A percentile compares a stretch with the other conserved stretches of the same genome.
These are phyloP conservation scores for Pangasius djambal DNA, from an alignment of 2,797 vertebrate species.

Conservation along the genomic window DNA sequence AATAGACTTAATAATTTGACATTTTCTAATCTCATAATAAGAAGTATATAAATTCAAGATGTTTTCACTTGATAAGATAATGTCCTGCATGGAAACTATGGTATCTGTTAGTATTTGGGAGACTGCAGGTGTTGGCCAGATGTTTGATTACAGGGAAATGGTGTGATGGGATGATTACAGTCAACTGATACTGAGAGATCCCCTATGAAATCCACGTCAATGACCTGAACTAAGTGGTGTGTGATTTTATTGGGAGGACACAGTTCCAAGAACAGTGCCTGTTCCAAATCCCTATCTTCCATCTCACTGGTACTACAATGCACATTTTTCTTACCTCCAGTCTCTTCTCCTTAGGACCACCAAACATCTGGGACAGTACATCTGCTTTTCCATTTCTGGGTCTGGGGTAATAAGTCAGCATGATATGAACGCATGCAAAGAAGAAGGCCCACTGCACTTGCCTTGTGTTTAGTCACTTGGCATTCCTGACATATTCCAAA, in stretches of 20 bases:
- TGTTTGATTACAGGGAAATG: constrained; percentile 21
- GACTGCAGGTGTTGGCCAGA: background rate
- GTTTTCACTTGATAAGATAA: background rate
- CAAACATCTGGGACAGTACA: constrained; percentile 23
- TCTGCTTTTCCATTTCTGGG: constrained; percentile 25
- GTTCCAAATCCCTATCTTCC: background rate
- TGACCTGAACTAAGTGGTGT: constrained; percentile 21
- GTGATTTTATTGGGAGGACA: background rate
- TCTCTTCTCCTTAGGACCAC: constrained; percentile 55
- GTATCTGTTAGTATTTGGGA: background rate
- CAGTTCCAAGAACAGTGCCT: background rate
- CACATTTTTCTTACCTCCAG: constrained; percentile 9
- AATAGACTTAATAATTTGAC: background rate
- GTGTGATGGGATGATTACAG: background rate
- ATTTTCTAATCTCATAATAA: background rate
- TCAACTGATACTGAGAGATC: background rate
- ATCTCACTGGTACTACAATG: constrained; percentile 3
- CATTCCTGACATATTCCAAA: constrained; percentile 28
- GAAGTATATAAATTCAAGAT: background rate
- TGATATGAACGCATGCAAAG: constrained; percentile 3
- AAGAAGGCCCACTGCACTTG: constrained; percentile 9
- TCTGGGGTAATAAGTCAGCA: constrained; percentile 13
- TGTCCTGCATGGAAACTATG: background rate
- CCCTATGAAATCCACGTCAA: background rate
- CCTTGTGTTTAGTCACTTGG: constrained; percentile 24